Evolutionary conservation across 2,797 vertebrate species (phyloP).

Genomic region (Threskiornis aethiopicus): DNA sequence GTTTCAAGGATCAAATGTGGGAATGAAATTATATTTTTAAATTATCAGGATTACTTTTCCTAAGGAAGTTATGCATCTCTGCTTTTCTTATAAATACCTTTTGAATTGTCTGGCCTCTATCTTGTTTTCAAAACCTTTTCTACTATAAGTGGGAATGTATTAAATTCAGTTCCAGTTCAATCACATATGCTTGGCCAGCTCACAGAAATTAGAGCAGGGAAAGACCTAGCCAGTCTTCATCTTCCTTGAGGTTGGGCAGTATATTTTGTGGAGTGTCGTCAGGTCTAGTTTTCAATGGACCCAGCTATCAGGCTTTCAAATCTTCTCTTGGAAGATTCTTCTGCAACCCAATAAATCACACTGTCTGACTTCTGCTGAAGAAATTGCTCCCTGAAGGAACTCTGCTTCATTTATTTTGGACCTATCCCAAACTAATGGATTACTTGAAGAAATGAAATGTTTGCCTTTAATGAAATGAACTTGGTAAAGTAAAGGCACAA

Average conservation of each 20-base stretch:
- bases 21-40: neutral
- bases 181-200: neutral
- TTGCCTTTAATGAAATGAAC: constrained; percentile 11
- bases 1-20: neutral
- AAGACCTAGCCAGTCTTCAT: neutral
- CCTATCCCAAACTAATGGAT: constrained; percentile 3
- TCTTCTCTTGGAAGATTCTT: constrained; percentile 1
- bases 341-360: neutral
- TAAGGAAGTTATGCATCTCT: neutral
- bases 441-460: neutral
- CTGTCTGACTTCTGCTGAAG: constrained; percentile 10
- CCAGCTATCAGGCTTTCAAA: neutral
- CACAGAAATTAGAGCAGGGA: neutral
- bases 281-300: neutral
- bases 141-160: neutral
- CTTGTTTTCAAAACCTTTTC: neutral
- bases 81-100: neutral
- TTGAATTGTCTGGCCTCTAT: neutral
- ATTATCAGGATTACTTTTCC: neutral
- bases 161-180: neutral
- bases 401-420: constrained; percentile 37
- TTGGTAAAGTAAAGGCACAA: neutral
- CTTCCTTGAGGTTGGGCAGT: neutral
- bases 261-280: neutral
- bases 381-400: neutral